Percentiles rank a stretch among this genome's conserved stretches.
Conservation (phyloP, 35 echinoderm and acorn worm species). For the Chiridota heheva region DNA sequence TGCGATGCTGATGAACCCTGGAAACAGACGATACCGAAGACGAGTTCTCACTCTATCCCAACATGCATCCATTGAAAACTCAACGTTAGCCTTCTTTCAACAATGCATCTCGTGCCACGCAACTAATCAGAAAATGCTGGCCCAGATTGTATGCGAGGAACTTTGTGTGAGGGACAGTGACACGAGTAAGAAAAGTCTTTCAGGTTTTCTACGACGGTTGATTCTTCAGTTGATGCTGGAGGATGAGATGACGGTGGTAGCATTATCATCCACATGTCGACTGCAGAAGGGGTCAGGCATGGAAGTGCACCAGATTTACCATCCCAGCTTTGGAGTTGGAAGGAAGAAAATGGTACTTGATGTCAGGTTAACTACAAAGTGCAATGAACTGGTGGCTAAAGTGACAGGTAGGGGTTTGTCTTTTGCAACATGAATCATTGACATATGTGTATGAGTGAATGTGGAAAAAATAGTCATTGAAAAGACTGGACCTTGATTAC, state of each 20-base stretch:
- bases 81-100: constrained; percentile 82
- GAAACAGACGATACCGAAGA: constrained; percentile 21
- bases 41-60: constrained; percentile 68
- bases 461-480: no score
- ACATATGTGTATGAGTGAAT: no score
- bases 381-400: constrained; percentile 53
- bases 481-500: no score
- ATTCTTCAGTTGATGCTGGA: constrained; percentile 97
- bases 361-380: constrained; percentile 69
- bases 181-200: constrained; percentile 58
- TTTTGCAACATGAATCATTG: background rate
- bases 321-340: constrained; percentile 71
- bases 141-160: constrained; percentile 92
- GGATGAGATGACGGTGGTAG: constrained; percentile 77
- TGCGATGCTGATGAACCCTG: constrained; percentile 27
- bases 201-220: constrained; percentile 86
- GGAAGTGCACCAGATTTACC: constrained; percentile 30
- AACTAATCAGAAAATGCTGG: constrained; percentile 82
- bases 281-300: constrained; percentile 48
- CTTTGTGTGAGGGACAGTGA: constrained; percentile 59
- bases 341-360: constrained; percentile 87
- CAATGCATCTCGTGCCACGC: constrained; percentile 77
- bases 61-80: constrained; percentile 68
- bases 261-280: constrained; percentile 60
- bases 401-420: constrained; percentile 64